Base-by-base conservation (phyloP, 2,888 invertebrate species). In the Andrena camellia region DNA sequence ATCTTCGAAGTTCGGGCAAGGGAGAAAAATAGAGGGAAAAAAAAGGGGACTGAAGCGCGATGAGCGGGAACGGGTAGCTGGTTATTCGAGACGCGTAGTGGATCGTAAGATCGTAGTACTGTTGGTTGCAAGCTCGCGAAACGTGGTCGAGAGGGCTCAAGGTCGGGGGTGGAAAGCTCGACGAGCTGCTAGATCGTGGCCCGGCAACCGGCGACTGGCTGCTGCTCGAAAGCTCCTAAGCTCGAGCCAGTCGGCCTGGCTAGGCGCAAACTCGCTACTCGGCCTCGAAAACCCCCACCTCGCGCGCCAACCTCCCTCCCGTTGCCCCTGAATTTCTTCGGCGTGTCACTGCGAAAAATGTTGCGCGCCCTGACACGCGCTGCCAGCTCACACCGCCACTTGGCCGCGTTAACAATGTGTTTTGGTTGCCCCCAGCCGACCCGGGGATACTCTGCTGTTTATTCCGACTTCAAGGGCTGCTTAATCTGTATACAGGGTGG, bases 181-280 rank as follows among this genome's bases (percentile, higher is more conserved):
- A 60, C 48, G 85, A 83, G 88, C 84, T 88, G 89, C 86, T 86
- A 90, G 90, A 88, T 89, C 90, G 89, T 90, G 85, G 90, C 91
- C 91, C 90, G 90, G 91, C 90, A 91, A 89, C 89, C 91, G 89
- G 90, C 90, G 89, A 91, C 91, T 91, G 91, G 90, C 88, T 90
- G 86, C 89, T 88, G 89, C 90, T 87, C 87, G 85, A 85, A 89
- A 86, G 89, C 88, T 89, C 85, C 77, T 84, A 88, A 88, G 87
- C 88, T 88, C 86, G 84, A 87, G 75, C 90, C 88, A 84, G 85
- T 88, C 89, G 86, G 86, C 80, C 87, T 86, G 88, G 87, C 89
- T 88, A 90, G 88, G 91, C 91, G 91, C 91, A 91, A 91, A 87
- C 91, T 90, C 89, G 87, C 87, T 84, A 79, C 88, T 81, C 88